These are phyloP conservation scores for Cacatua alba DNA, from an alignment of 2,113 vertebrate species.

Conservation along the genomic window DNA sequence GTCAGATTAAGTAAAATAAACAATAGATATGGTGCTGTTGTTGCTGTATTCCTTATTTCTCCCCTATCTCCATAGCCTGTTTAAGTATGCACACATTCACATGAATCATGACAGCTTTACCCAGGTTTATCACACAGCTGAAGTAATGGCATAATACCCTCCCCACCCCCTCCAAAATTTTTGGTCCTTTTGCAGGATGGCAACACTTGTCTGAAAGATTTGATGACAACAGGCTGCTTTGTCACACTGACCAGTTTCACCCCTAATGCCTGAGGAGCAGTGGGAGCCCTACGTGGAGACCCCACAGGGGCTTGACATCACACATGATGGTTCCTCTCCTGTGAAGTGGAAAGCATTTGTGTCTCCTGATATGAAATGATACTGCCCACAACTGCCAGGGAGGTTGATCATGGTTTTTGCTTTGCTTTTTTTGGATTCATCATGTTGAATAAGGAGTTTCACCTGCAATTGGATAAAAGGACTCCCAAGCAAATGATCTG, in stretches of 20 bases:
- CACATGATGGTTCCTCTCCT: not conserved
- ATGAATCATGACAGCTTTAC: not conserved
- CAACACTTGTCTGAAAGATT: not conserved
- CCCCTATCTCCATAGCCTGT: not conserved
- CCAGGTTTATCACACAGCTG: not conserved
- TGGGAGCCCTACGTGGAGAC: fast-evolving
- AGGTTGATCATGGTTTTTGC: not conserved
- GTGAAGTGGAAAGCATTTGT: fast-evolving
- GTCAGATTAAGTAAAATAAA: not conserved
- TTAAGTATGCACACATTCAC: not conserved
- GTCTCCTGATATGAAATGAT: not conserved
- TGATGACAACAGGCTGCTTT: not conserved
- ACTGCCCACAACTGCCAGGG: not conserved
- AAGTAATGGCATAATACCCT: not conserved
- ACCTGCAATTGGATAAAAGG: not conserved
- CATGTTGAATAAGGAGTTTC: not conserved
- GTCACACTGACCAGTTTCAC: not conserved
- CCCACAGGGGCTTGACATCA: not conserved
- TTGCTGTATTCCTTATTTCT: not conserved
- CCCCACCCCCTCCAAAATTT: not conserved
- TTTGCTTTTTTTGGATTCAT: not conserved
- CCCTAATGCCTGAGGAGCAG: not conserved
- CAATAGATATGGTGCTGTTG: not conserved
- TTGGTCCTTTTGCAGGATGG: not conserved
- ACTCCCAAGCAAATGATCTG: not conserved